Base-by-base conservation (phyloP, 2,113 vertebrate genomes). In the Bujurquina vittata region DNA sequence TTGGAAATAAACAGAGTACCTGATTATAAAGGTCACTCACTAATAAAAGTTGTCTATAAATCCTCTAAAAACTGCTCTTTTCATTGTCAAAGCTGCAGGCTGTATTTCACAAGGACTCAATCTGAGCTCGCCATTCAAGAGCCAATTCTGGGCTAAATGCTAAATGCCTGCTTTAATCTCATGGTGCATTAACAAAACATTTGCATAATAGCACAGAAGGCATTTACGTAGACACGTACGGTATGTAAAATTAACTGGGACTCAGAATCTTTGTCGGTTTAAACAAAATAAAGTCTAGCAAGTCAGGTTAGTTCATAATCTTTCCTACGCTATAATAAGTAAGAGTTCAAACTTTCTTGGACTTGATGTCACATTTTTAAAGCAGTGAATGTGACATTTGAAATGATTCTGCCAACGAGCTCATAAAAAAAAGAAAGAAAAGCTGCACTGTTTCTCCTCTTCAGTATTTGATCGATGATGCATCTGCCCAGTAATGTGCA, bases 41-140 rank as follows among this genome's bases (percentile, higher is more conserved):
- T 79, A 57, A 77, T 65, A 87, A 61, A 79, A 80, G 77, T 80
- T 87, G n/a, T 65, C 62, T 56, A 77, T 81, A 78, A 85, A 80
- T 75, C 35, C 73, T 49, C 23, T 29, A 57, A 69, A 78, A 87
- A 20, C 17, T 35, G 7, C 52, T 62, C 54, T 5, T 12, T 23
- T 67, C 2, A 10, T 26, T 62, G 26, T 67, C 78, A 80, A 18
- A 81, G 75, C 84, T 74, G 4, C 46, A 3, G 74, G 77, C 72
- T 75, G 62, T 22, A 55, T 56, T 72, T 77, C 49, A 75, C 75
- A 73, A 10, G 20, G 58, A 37, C 46, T 56, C 5, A 0, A 37
- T 69, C 43, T 63, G 17, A 76, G 75, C 33, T 73, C 57, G 84
- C 61, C 72, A 22, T 60, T 78, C 49, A 15, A 10, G 29, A 75